A percentile compares a stretch with the other conserved stretches of the same genome.
Conservation (phyloP, 2,888 invertebrate genomes). For the Hemistola chrysoprasaria region DNA sequence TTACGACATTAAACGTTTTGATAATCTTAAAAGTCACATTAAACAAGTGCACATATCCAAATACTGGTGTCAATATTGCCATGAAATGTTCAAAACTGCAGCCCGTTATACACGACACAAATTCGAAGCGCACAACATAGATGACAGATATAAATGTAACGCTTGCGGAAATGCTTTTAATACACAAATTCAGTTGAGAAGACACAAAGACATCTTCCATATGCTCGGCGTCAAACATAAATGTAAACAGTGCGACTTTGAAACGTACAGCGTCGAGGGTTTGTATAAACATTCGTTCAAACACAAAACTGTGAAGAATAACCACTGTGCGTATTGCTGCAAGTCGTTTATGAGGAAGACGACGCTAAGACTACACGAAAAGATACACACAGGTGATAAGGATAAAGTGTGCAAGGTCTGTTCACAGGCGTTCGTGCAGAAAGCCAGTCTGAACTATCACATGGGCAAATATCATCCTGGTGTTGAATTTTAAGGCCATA, state of each 20-base stretch:
- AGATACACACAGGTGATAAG: conserved; percentile 66
- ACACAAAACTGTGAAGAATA: conserved; percentile 64
- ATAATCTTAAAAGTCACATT: too few relatives aligned
- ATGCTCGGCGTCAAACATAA: conserved; percentile 60
- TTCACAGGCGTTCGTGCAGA: conserved; percentile 70
- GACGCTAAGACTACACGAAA: conserved; percentile 55
- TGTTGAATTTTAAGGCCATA: conserved; percentile 50
- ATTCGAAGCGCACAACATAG: conserved; percentile 9
- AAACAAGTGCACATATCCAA: too few relatives aligned
- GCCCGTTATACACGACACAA: too few relatives aligned
- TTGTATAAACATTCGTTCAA: conserved; percentile 53
- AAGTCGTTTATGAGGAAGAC: conserved; percentile 67
- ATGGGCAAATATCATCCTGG: conserved; percentile 70
- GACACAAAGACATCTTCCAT: conserved; percentile 62
- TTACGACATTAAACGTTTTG: too few relatives aligned
- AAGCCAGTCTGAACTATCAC: conserved; percentile 70
- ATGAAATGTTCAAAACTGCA: too few relatives aligned
- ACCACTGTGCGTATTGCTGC: conserved; percentile 65
- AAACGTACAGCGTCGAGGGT: conserved; percentile 36
- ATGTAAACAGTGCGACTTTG: conserved; percentile 60
- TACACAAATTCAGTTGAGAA: too few relatives aligned
- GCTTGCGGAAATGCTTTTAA: too few relatives aligned
- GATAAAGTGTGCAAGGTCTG: conserved; percentile 61
- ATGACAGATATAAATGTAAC: conserved; percentile 22
- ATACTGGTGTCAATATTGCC: too few relatives aligned